These are phyloP conservation scores for Eilema sororculum DNA, from an alignment of 2,888 invertebrate genomes.

Conservation along the genomic window DNA sequence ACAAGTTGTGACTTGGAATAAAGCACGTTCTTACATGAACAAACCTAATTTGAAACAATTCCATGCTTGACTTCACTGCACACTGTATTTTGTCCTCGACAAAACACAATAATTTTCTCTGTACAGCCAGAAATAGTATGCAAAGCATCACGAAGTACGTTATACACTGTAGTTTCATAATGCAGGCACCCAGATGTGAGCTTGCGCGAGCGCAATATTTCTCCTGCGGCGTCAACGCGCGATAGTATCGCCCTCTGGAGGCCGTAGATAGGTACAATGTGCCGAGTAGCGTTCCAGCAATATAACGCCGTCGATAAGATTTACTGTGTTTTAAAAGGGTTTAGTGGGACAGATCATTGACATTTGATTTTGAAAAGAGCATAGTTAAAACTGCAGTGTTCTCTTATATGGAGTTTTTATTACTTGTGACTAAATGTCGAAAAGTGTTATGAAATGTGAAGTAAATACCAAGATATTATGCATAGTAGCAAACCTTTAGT, in stretches of 20 bases:
- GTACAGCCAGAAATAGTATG: slow-evolving; percentile 29
- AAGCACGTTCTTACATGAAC: slow-evolving; percentile 44
- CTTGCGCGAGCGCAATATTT: slow-evolving; percentile 58
- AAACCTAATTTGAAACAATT: slow-evolving; percentile 3
- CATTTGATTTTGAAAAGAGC: slow-evolving; percentile 44
- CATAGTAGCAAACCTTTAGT: background rate
- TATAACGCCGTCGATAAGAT: slow-evolving; percentile 52
- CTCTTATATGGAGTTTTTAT: slow-evolving; percentile 7
- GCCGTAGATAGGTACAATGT: slow-evolving; percentile 42
- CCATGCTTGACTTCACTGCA: background rate
- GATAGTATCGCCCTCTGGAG: slow-evolving; percentile 66
- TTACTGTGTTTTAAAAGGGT: slow-evolving; percentile 46
- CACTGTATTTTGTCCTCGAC: slow-evolving; percentile 14
- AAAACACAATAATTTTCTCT: background rate
- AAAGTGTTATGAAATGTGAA: background rate
- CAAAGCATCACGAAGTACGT: background rate
- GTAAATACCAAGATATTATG: background rate
- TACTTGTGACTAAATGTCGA: background rate
- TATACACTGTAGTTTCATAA: slow-evolving; percentile 16
- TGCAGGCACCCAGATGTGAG: slow-evolving; percentile 41
- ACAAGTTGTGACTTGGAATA: slow-evolving; percentile 43
- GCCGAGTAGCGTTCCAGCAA: slow-evolving; percentile 47
- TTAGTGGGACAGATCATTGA: slow-evolving; percentile 51
- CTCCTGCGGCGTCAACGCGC: slow-evolving; percentile 57
- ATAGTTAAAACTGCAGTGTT: slow-evolving; percentile 33